Base-by-base conservation (phyloP, 2,888 invertebrate genomes). In the Horisme vitalbata region DNA sequence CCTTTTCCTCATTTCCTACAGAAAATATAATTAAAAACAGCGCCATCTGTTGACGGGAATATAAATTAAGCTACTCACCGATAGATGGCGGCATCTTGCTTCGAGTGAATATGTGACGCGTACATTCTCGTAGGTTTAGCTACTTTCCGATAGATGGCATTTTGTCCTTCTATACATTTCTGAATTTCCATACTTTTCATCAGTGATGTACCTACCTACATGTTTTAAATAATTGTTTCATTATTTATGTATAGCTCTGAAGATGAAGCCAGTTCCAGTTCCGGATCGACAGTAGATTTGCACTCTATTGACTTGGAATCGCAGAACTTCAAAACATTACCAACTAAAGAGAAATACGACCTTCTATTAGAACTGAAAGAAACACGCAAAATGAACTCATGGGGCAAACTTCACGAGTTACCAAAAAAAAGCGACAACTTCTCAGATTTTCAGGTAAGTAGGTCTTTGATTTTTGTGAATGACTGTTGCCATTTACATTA, bases 321-420 rank as follows among this genome's bases (percentile, higher is more conserved):
- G 37, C 90, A 92, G 2, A 93, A 95, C 54, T 99, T 99, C 74
- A 93, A 93, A 69, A 91, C 91, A 14, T 82, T 99, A 45, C 97
- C 98, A 2, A 91, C 95, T 0, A 97, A 97, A 78, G 94, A 97
- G n/a, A 94, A 97, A 45, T 97, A 97, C 85, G 98, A 99, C 75
- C 94, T 99, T 61, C 91, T 99, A 2, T 92, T 94, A 8, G 98
- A 98, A 65, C 91, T 99, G 50, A 97, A 96, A 78, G 97, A 97
- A 75, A 95, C 95, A 1, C 92, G 96, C 53, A 98, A 98, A 77
- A 95, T 95, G 83, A 95, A 94, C 60, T 96, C 96, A 1, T 97
- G 97, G 97, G 95, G 94, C 6, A 93, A 93, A 63, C 87, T 97
- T 11, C 94, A 95, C 71, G 95, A 96, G 71, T 87, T 98, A 70